Base-by-base conservation (phyloP, 2,797 vertebrate genomes). In the Eulemur albifrons region DNA sequence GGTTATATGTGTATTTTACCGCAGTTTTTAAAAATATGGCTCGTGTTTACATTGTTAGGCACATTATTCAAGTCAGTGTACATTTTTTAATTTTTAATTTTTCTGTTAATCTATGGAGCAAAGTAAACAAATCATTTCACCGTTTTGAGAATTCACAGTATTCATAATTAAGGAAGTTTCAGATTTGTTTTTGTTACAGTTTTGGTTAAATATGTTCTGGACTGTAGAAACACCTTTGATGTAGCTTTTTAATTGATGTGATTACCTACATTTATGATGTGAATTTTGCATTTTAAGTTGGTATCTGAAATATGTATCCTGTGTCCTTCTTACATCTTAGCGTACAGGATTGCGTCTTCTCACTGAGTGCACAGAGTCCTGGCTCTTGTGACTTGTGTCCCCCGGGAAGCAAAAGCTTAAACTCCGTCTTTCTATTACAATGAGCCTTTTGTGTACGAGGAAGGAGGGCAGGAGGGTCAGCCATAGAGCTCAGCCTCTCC, bases 51-150 rank as follows among this genome's bases (percentile, higher is more conserved):
- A 73, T 88, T 86, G 10, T 67, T 80, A 65, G 35, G 61, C 75
- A 43, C 23, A 40, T 50, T 88, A 63, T 67, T 94, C 57, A 86
- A 17, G 61, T 84, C 35, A 40, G 32, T 30, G 72, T 92, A 14
- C 1, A 65, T 90, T 81, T 87, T 54, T 85, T 93, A 83, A 85
- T 83, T 63, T 94, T 89, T 94, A 81, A 73, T 59, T 92, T 88
- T 91, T 82, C n/a, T 90, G 15, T 92, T 95, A 73, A 61, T 85
- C 27, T 72, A 2, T 94, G n/a, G 20, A 38, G n/a, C 35, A 54
- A 75, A 93, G 57, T 88, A 92, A 92, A 30, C 12, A 87, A 65
- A 75, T 73, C 15, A 43, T 2, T 52, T 92, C 25, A 57, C 23
- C 45, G 9, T 57, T 94, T 95, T 87, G 50, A 94, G 96, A 95